Percentiles rank a stretch among this genome's conserved stretches.
These are phyloP conservation scores for Melospiza georgiana DNA, from an alignment of 2,113 vertebrate species.

Conservation along the genomic window DNA sequence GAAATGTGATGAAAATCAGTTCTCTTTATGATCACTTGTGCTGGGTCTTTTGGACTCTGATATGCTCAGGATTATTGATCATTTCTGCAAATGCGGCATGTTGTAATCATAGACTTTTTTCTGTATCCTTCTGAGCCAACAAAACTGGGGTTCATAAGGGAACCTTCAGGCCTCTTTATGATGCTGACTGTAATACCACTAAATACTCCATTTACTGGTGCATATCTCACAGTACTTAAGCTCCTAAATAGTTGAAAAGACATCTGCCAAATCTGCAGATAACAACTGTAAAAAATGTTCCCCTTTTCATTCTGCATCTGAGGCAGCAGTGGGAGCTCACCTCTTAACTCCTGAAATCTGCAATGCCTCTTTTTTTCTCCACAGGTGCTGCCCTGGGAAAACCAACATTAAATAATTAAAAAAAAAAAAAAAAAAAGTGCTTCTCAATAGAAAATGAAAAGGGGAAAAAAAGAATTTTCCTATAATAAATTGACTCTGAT, in stretches of 20 bases:
- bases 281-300: background rate
- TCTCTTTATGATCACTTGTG: background rate
- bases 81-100: background rate
- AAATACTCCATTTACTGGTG: background rate
- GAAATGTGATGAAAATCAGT: background rate
- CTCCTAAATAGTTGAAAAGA: background rate
- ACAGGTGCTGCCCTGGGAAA: background rate
- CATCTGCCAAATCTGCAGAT: background rate
- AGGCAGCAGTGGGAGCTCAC: background rate
- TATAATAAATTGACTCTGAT: background rate
- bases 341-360: background rate
- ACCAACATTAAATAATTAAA: background rate
- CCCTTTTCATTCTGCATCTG: background rate
- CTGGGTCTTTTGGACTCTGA: background rate
- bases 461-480: background rate
- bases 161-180: background rate
- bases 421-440: background rate
- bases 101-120: background rate
- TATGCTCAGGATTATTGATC: background rate
- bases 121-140: background rate
- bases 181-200: background rate
- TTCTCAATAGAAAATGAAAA: background rate
- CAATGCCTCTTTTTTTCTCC: background rate
- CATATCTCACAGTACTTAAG: background rate
- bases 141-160: background rate